Percentiles rank a stretch among this genome's conserved stretches.
Conservation (phyloP, 2,113 vertebrate species). For the Tinamus guttatus region DNA sequence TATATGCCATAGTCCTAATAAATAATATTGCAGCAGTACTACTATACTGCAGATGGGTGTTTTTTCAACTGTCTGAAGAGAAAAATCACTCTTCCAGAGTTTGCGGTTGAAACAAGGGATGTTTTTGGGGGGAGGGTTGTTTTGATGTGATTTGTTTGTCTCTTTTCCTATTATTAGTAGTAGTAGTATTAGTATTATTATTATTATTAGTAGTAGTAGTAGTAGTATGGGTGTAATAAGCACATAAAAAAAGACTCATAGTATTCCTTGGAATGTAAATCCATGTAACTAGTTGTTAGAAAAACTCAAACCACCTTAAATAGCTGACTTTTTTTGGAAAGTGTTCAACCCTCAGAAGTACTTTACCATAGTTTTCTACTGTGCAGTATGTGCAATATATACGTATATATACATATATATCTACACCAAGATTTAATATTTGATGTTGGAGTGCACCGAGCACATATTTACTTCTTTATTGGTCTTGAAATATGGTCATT, state of each 20-base stretch:
- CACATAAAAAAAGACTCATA: neutral
- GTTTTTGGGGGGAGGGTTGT: neutral
- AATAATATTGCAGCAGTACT: neutral
- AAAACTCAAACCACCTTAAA: neutral
- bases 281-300: neutral
- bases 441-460: neutral
- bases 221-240: neutral
- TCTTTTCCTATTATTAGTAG: rapidly evolving
- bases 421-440: neutral
- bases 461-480: neutral
- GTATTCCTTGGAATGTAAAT: neutral
- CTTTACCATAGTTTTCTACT: neutral
- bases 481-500: neutral
- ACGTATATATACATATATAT: neutral
- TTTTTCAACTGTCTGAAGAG: neutral
- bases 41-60: too few relatives aligned
- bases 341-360: neutral
- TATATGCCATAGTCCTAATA: neutral
- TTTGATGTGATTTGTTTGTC: too few relatives aligned
- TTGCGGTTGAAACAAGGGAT: neutral
- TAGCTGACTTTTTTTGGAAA: neutral
- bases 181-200: too few relatives aligned
- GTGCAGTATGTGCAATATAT: neutral
- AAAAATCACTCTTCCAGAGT: neutral
- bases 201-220: too few relatives aligned